A percentile compares a stretch with the other conserved stretches of the same genome.
These are phyloP conservation scores for Aelia acuminata DNA, from an alignment of 2,888 invertebrate species.

Conservation along the genomic window DNA sequence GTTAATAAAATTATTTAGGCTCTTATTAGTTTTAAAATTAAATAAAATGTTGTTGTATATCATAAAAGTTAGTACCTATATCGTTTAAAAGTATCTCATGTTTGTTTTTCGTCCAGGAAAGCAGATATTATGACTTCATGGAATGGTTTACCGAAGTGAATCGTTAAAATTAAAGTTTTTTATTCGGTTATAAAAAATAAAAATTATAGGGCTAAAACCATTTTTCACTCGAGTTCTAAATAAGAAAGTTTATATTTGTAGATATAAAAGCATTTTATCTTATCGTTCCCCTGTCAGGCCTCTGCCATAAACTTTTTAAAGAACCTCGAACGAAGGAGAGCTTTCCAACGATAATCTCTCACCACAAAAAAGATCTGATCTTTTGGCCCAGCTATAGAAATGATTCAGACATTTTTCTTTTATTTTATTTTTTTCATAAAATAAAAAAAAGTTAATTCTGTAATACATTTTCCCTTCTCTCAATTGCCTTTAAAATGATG, in stretches of 20 bases:
- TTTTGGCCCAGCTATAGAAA: too few relatives aligned
- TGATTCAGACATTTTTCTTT: background rate
- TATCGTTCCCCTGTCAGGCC: background rate
- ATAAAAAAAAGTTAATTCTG: too few relatives aligned
- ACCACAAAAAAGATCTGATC: background rate
- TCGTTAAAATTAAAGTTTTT: background rate
- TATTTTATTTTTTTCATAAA: too few relatives aligned
- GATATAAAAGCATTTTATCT: background rate
- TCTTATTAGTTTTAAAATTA: too few relatives aligned
- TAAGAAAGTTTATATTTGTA: background rate
- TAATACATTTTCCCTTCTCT: too few relatives aligned
- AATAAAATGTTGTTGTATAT: too few relatives aligned
- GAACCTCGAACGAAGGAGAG: background rate
- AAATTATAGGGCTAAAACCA: background rate
- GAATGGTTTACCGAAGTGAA: background rate
- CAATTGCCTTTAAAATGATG: too few relatives aligned
- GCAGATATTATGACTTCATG: too few relatives aligned
- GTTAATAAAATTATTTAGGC: too few relatives aligned
- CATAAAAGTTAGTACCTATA: too few relatives aligned
- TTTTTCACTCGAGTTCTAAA: background rate
- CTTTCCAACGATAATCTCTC: background rate
- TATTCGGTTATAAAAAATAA: background rate
- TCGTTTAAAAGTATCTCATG: too few relatives aligned
- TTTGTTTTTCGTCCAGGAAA: too few relatives aligned
- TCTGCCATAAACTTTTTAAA: background rate